phyloP scores from a whole-genome alignment of 2,888 invertebrate species.

The Lamproptera curius region DNA sequence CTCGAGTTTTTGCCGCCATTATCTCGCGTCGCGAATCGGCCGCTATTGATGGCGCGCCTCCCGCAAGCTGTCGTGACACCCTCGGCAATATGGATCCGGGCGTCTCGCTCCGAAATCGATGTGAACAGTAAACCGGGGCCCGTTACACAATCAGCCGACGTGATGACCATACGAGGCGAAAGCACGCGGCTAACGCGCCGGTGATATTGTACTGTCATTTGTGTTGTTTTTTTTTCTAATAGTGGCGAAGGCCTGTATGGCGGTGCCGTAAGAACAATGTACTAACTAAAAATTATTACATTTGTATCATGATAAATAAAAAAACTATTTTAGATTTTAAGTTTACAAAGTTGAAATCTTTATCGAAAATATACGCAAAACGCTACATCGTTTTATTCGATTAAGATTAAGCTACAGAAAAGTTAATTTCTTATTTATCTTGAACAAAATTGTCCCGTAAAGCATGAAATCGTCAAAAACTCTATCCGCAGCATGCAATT shows the following conservation, averaged over 20 bases:
- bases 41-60: constrained; percentile 57
- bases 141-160: constrained; percentile 58
- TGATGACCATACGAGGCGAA: constrained; percentile 46
- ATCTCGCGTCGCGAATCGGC: constrained; percentile 51
- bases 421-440: not conserved
- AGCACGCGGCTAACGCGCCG: constrained; percentile 29
- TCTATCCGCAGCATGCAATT: constrained; percentile 10
- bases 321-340: no score
- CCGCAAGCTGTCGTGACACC: constrained; percentile 59
- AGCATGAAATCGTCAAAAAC: constrained; percentile 14
- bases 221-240: constrained; percentile 18
- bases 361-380: no score
- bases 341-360: no score
- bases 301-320: no score
- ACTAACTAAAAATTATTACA: no score
- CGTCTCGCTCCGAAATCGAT: constrained; percentile 47
- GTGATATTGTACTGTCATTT: constrained; percentile 18
- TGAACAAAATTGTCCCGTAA: not conserved
- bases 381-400: no score
- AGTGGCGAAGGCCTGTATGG: no score
- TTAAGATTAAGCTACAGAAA: no score
- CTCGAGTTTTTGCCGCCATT: constrained; percentile 55
- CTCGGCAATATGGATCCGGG: constrained; percentile 23
- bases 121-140: constrained; percentile 49
- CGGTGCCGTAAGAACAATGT: no score